Evolutionary conservation across 2,888 invertebrate species (phyloP).

Genomic region (Belgica antarctica): DNA sequence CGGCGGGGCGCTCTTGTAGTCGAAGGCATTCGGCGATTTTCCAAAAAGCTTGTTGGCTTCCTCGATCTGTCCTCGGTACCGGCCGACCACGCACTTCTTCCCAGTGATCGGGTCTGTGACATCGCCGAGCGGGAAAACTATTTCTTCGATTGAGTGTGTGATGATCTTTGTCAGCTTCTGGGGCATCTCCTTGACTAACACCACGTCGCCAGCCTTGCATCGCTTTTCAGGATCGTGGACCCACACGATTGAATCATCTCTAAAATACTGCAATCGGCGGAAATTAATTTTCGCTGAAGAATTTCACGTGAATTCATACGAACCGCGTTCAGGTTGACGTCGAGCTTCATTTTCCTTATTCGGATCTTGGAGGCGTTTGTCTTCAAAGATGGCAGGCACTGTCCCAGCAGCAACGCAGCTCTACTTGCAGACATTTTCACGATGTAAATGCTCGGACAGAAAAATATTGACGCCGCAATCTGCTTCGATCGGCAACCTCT

Average conservation of each 20-base stretch:
- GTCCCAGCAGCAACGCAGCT: slow-evolving; percentile 65
- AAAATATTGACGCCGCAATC: too few species aligned
- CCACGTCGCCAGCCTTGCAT: slow-evolving; percentile 80
- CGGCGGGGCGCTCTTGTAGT: slow-evolving; percentile 72
- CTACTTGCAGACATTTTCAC: slow-evolving; percentile 53
- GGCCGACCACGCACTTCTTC: slow-evolving; percentile 70
- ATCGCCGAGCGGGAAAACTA: slow-evolving; percentile 79
- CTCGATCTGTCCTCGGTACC: slow-evolving; percentile 74
- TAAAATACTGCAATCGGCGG: slow-evolving; percentile 65
- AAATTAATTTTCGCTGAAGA: slow-evolving; percentile 36
- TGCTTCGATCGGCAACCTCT: too few species aligned
- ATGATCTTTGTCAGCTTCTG: slow-evolving; percentile 72
- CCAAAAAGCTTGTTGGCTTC: slow-evolving; percentile 68
- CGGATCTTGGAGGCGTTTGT: slow-evolving; percentile 76
- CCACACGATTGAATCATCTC: slow-evolving; percentile 68
- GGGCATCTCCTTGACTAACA: slow-evolving; percentile 72
- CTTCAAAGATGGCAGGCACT: slow-evolving; percentile 76
- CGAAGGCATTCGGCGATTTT: slow-evolving; percentile 64
- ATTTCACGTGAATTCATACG: slow-evolving; percentile 45
- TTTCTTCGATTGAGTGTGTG: slow-evolving; percentile 74
- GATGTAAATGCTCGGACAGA: too few species aligned
- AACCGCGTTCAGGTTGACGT: slow-evolving; percentile 77
- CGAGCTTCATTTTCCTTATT: slow-evolving; percentile 71
- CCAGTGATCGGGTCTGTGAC: slow-evolving; percentile 82
- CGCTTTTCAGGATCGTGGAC: slow-evolving; percentile 74